These are phyloP conservation scores for Macropus fuliginosus DNA, from an alignment of 2,797 vertebrate genomes.

Conservation along the genomic window DNA sequence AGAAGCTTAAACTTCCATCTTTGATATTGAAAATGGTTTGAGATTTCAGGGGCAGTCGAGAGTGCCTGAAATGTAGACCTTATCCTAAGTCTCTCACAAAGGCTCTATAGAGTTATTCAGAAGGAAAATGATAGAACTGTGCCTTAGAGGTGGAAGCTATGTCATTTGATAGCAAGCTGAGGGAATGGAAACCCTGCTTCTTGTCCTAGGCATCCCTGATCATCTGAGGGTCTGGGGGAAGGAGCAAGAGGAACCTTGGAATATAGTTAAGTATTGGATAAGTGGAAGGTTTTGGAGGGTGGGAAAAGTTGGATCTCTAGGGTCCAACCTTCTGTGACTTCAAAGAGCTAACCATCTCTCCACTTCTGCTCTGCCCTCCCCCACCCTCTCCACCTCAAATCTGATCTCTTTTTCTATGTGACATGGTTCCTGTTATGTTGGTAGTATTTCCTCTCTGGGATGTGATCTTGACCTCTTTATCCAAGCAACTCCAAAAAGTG, in stretches of 20 bases:
- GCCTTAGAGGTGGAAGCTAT: not conserved
- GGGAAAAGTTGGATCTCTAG: not conserved
- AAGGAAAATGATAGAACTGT: not conserved
- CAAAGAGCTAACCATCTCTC: not conserved
- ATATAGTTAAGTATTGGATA: not conserved
- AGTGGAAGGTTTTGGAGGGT: not conserved
- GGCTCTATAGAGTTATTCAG: not conserved
- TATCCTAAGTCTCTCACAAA: not conserved
- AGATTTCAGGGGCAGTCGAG: not conserved
- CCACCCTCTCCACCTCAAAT: not conserved
- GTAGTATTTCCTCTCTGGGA: constrained; percentile 67
- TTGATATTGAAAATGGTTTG: not conserved
- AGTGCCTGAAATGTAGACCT: not conserved
- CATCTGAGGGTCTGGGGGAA: not conserved
- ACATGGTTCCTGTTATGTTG: constrained; percentile 69
- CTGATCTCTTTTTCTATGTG: not conserved
- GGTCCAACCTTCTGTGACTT: not conserved
- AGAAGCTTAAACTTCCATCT: not conserved
- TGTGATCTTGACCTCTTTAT: constrained; percentile 60
- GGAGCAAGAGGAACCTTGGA: not conserved
- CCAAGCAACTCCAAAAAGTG: constrained; percentile 69
- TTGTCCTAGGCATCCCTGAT: not conserved
- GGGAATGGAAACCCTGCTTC: not conserved
- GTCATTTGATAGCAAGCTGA: not conserved
- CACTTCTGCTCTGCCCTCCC: not conserved